Evolutionary conservation across 1,140 invertebrate species (phyloP), one percentile per base, ranked within the genome.

Genomic region (Alviniconcha marisindica): DNA sequence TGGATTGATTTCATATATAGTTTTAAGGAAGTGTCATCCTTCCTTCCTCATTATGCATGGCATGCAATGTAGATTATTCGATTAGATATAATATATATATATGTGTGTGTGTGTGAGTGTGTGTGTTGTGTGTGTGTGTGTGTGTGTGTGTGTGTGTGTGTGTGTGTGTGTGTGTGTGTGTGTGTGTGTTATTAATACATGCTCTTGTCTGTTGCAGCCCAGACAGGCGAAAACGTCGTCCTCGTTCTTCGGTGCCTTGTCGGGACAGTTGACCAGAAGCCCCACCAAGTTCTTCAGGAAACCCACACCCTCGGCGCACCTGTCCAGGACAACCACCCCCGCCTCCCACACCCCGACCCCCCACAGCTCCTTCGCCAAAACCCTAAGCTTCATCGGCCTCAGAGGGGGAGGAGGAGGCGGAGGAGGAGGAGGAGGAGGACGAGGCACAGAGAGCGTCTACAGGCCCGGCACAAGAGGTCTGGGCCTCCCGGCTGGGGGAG

Each of bases 211-310:
- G 73, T 76, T 76, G 42, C 36, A 18, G 69, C 33, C 69, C 24
- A 71, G 33, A 2, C 36, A 63, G 24, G 28, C 44, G 36, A 80
- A 69, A 40, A 54, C 33, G n/a, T 69, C 60, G 1, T 42, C 78
- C 24, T 36, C 60, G 5, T 38, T 69, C 24, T 38, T 80, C 40
- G 78, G 78, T 0, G 78, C 38, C 12, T 40, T 80, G 31, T 44
- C 78, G 0, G 78, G 78, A 24, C 78, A 80, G 21, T 1, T 44
- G 38, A 44, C 78, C n/a, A 33, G 60, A n/a, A 80, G 78, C 3
- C 56, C 78, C 38, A 69, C 38, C 78, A 80, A 80, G 40, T 80
- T 80, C 56, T 80, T 69, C 60, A 69, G 40, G 38, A 80, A 44
- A 31, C 78, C 78, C 14, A 31, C 31, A 10, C 40, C 77, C 15